Percentiles rank a stretch among this genome's conserved stretches.
Evolutionary conservation across 92 coral and sea anemone genomes (phyloP).

Genomic region (Blastomussa wellsi): DNA sequence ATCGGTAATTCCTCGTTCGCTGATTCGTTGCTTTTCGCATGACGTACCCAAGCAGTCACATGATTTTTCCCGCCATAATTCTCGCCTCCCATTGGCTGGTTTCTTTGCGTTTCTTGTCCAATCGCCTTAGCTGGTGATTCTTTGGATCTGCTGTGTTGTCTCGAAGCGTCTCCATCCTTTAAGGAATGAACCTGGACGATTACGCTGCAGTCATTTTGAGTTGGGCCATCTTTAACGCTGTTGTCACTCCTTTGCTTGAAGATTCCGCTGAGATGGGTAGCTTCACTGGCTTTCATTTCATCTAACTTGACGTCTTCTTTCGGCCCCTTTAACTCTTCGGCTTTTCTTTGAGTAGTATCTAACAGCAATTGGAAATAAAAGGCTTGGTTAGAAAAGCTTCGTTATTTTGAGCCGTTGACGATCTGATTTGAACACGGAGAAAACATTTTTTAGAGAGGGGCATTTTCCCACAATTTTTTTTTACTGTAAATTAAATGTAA

Average conservation of each 20-base stretch:
- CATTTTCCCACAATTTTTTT: no score
- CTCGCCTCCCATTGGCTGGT: not conserved
- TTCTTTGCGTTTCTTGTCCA: not conserved
- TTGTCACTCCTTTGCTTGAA: not conserved
- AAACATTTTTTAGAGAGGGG: no score
- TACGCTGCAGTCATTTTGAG: conserved; percentile 9
- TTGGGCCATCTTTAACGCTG: not conserved
- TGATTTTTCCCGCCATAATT: not conserved
- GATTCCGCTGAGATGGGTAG: not conserved
- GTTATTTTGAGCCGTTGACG: not conserved
- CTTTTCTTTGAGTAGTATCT: not conserved
- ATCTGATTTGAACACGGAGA: not conserved
- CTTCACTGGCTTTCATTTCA: not conserved
- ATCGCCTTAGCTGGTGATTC: not conserved
- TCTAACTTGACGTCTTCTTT: not conserved
- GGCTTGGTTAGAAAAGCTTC: not conserved
- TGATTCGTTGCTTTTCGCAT: not conserved
- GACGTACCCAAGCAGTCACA: not conserved
- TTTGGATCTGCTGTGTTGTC: not conserved
- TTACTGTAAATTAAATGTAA: no score
- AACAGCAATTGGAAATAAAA: not conserved
- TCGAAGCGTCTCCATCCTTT: not conserved
- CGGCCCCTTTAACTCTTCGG: not conserved
- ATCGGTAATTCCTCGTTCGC: conserved; percentile 30
- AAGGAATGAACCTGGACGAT: conserved; percentile 24